A percentile compares a stretch with the other conserved stretches of the same genome.
Conservation (phyloP, 2,888 invertebrate species). For the Andrena camellia region DNA sequence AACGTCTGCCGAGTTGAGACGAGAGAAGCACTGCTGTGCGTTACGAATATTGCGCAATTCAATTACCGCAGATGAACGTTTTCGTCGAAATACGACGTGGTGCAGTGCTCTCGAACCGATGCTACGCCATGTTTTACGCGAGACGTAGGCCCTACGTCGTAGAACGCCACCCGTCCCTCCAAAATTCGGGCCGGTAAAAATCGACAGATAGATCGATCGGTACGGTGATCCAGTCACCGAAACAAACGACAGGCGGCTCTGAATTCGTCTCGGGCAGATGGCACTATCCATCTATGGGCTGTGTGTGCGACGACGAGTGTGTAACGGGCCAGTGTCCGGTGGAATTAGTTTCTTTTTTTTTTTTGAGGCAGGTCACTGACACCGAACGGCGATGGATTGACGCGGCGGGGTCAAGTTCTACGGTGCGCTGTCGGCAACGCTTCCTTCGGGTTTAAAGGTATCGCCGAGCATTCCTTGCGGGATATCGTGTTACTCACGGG, state of each 20-base stretch:
- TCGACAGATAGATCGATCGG: conserved; percentile 19
- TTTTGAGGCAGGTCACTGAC: conserved; percentile 74
- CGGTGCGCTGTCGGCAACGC: conserved; percentile 51
- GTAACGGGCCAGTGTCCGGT: conserved; percentile 59
- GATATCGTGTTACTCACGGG: conserved; percentile 71
- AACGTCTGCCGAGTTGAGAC: not conserved
- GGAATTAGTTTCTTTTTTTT: conserved; percentile 68
- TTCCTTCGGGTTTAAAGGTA: conserved; percentile 66
- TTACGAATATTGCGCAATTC: conserved; percentile 13
- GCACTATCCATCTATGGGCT: conserved; percentile 35
- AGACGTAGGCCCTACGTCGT: not conserved
- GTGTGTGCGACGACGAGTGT: conserved; percentile 41
- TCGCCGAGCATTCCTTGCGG: conserved; percentile 72
- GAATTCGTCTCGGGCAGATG: conserved; percentile 45
- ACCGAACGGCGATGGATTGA: conserved; percentile 63
- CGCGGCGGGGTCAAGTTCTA: conserved; percentile 63
- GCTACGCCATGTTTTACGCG: conserved; percentile 15
- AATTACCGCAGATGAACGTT: conserved; percentile 13
- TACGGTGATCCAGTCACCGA: conserved; percentile 43
- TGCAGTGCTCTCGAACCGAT: not conserved
- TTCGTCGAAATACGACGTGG: conserved; percentile 8
- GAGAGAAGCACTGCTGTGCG: not conserved
- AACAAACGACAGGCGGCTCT: conserved; percentile 43
- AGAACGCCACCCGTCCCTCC: not conserved
- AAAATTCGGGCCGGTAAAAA: conserved; percentile 32